phyloP scores from a whole-genome alignment of 2,113 vertebrate genomes.

The Oreotrochilus melanogaster region DNA sequence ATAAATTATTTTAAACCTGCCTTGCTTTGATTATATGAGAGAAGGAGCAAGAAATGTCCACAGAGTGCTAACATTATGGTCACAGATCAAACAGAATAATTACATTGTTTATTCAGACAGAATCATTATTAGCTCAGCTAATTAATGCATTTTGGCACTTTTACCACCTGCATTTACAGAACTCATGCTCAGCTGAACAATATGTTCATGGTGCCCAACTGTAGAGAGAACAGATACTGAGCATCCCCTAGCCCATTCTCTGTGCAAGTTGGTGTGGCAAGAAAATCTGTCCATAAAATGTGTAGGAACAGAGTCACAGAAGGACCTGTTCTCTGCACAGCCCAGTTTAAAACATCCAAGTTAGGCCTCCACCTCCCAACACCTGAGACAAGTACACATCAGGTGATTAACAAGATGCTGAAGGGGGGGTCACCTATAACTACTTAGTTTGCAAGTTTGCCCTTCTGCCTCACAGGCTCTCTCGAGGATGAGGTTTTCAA shows the following conservation, averaged over 20 bases:
- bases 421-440: background rate
- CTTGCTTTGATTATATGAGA: background rate
- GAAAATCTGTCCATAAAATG: background rate
- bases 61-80: background rate
- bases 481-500: background rate
- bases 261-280: background rate
- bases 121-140: slow-evolving; percentile 3
- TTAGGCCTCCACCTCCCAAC: background rate
- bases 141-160: slow-evolving; percentile 2
- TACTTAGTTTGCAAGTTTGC: background rate
- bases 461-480: background rate
- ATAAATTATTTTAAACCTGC: background rate
- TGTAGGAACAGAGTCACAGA: background rate
- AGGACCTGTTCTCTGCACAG: background rate
- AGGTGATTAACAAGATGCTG: background rate
- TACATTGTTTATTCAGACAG: slow-evolving; percentile 22
- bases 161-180: background rate
- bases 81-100: slow-evolving; percentile 34
- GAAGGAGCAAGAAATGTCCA: background rate
- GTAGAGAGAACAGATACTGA: background rate
- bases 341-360: background rate
- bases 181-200: background rate
- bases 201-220: background rate
- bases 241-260: background rate
- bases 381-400: background rate